phyloP scores from a whole-genome alignment of 2,888 invertebrate genomes.

The Cabera pusaria region DNA sequence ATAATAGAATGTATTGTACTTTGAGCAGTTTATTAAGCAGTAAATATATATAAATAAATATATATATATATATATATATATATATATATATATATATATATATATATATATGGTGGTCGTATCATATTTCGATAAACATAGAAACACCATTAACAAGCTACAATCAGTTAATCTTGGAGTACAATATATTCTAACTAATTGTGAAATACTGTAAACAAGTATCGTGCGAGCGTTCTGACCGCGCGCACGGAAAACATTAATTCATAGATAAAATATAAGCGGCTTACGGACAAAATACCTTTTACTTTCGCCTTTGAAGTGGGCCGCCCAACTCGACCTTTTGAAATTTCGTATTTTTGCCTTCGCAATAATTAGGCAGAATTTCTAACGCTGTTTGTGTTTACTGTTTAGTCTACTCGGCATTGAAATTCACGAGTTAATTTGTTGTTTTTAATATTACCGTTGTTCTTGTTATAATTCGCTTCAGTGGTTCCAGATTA shows the following conservation, averaged over 20 bases:
- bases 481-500: conserved; percentile 11
- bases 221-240: conserved; percentile 13
- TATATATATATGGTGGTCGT: no score
- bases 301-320: conserved; percentile 34
- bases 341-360: conserved; percentile 18
- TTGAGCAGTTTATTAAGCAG: no score
- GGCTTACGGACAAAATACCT: conserved; percentile 35
- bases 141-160: conserved; percentile 6
- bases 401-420: conserved; percentile 4
- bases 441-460: conserved; percentile 13
- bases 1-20: no score
- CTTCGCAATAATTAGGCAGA: conserved; percentile 12
- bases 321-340: conserved; percentile 23
- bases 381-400: conserved; percentile 11
- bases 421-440: conserved; percentile 13
- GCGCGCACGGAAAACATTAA: conserved; percentile 27
- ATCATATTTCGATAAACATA: conserved; percentile 3
- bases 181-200: conserved; percentile 17
- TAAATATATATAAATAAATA: no score
- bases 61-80: no score
- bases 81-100: no score
- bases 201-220: conserved; percentile 15
- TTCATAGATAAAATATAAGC: conserved; percentile 37
- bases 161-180: conserved; percentile 10
- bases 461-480: conserved; percentile 6